A percentile compares a stretch with the other conserved stretches of the same genome.
These are phyloP conservation scores for Beroe ovata DNA, from an alignment of 37 sponge, comb jelly and placozoan species.

Conservation along the genomic window DNA sequence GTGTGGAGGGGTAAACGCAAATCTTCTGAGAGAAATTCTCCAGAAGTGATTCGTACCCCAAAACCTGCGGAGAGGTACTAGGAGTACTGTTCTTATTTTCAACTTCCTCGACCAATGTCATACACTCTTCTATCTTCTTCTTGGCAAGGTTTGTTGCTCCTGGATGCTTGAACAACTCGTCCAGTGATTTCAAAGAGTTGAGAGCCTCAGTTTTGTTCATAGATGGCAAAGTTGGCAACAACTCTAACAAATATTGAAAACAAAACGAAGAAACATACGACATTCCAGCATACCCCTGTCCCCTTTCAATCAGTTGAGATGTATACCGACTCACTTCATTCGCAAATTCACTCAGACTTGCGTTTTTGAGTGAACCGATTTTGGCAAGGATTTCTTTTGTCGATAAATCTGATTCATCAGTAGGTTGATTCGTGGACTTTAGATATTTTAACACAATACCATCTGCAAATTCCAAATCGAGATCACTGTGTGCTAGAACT, in stretches of 20 bases:
- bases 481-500: not conserved
- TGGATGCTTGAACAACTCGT: slow-evolving; percentile 1
- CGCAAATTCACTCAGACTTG: not conserved
- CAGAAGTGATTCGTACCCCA: not conserved
- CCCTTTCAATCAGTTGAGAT: not conserved
- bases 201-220: not conserved
- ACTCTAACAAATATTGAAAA: not conserved
- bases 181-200: not conserved
- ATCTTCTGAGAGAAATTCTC: slow-evolving; percentile 21
- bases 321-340: not conserved
- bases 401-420: not conserved
- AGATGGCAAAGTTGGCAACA: not conserved
- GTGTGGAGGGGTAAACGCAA: not conserved
- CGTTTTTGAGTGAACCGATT: not conserved
- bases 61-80: not conserved
- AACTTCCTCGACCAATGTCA: not conserved
- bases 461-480: not conserved
- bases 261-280: not conserved
- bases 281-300: not conserved
- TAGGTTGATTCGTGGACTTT: not conserved
- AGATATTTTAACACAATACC: slow-evolving; percentile 8
- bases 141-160: not conserved
- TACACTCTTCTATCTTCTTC: slow-evolving; percentile 5
- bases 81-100: not conserved
- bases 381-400: not conserved